phyloP scores from a whole-genome alignment of 2,797 vertebrate species.

The Coregonus ussuriensis region DNA sequence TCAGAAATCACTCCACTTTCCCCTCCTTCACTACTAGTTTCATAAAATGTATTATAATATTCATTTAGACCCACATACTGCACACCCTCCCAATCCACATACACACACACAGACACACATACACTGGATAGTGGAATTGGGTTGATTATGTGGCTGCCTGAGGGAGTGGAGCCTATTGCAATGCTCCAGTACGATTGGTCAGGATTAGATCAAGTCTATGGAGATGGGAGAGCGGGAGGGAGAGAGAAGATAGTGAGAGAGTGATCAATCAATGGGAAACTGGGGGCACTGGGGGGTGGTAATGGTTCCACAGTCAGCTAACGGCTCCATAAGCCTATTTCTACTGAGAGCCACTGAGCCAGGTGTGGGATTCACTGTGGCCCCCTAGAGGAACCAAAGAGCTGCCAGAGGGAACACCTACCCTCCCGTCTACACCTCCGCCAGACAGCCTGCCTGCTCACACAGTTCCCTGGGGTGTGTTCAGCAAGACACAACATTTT shows the following conservation, averaged over 20 bases:
- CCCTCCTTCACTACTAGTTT: slow-evolving; percentile 10
- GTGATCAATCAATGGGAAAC: slow-evolving; percentile 22
- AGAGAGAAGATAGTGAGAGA: background rate
- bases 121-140: slow-evolving; percentile 11
- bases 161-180: slow-evolving; percentile 14
- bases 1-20: background rate
- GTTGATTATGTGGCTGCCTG: slow-evolving; percentile 21
- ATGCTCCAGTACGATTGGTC: slow-evolving; percentile 15
- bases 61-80: slow-evolving; percentile 20
- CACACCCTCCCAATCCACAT: background rate
- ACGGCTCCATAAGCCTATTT: slow-evolving; percentile 13
- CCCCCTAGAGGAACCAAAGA: slow-evolving; percentile 8
- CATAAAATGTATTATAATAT: slow-evolving; percentile 21
- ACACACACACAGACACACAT: background rate
- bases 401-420: background rate
- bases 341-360: slow-evolving; percentile 6
- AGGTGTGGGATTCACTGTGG: slow-evolving; percentile 20
- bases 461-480: background rate
- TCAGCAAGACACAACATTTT: background rate
- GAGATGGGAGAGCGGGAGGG: slow-evolving; percentile 17
- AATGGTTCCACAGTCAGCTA: slow-evolving; percentile 28
- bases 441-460: background rate
- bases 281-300: slow-evolving; percentile 11
- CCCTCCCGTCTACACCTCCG: background rate
- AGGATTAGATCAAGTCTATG: slow-evolving; percentile 41